These are phyloP conservation scores for Sprattus sprattus DNA, from an alignment of 2,113 vertebrate species.

Conservation along the genomic window DNA sequence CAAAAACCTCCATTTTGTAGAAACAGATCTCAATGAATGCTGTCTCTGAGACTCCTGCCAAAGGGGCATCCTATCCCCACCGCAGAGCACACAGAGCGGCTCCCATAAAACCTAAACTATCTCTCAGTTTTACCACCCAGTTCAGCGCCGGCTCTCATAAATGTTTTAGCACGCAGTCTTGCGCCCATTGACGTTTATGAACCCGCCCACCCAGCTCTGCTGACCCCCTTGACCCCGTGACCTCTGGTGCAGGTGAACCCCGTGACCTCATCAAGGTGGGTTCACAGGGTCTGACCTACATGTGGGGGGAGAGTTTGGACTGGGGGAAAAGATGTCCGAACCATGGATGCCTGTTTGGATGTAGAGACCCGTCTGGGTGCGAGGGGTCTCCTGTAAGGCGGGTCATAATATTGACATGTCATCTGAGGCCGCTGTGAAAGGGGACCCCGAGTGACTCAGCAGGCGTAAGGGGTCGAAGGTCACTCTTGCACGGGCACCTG, in stretches of 20 bases:
- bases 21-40: not conserved
- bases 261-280: slow-evolving; percentile 38
- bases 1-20: no score
- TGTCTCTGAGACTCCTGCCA: not conserved
- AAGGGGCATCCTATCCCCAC: not conserved
- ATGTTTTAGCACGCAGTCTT: not conserved
- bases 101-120: not conserved
- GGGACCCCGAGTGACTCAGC: not conserved
- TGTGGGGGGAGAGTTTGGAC: slow-evolving; percentile 26
- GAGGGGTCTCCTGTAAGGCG: not conserved
- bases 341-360: not conserved
- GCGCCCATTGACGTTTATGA: slow-evolving; percentile 5
- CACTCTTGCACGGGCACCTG: not conserved
- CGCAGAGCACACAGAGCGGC: not conserved
- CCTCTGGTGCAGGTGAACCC: slow-evolving; percentile 21
- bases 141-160: not conserved
- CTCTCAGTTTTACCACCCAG: not conserved
- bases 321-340: slow-evolving; percentile 1
- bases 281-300: slow-evolving; percentile 21
- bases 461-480: not conserved
- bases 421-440: not conserved
- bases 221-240: not conserved
- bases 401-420: not conserved
- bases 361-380: not conserved
- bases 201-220: not conserved